Evolutionary conservation across 1,140 invertebrate species (phyloP).

Genomic region (Ceratina calcarata): DNA sequence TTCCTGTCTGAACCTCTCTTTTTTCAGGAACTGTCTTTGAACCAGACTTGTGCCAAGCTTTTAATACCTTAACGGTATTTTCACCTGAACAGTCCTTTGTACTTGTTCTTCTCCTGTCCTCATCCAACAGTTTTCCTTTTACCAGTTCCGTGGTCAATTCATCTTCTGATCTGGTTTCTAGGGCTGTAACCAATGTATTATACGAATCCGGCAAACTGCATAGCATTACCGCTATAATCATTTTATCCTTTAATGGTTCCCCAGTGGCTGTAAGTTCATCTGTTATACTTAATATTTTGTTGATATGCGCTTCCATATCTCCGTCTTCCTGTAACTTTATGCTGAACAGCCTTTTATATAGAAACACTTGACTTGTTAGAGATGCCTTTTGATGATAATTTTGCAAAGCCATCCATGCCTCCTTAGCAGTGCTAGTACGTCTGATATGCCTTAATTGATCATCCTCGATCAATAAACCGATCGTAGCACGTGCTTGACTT

Average conservation of each 20-base stretch:
- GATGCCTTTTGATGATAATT: not conserved
- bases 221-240: slow-evolving; percentile 4
- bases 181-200: slow-evolving; percentile 48
- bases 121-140: slow-evolving; percentile 49
- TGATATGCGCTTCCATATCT: not conserved
- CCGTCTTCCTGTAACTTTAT: not conserved
- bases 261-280: not conserved
- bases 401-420: not conserved
- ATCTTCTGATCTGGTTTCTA: slow-evolving; percentile 48
- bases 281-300: not conserved
- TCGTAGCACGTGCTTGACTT: not conserved
- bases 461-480: not conserved
- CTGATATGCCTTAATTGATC: not conserved
- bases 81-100: not conserved
- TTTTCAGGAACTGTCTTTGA: no score
- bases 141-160: slow-evolving; percentile 41
- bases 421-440: not conserved
- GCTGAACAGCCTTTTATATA: not conserved
- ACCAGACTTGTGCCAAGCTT: no score
- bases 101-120: slow-evolving; percentile 41
- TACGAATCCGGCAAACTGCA: slow-evolving; percentile 51
- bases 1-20: no score
- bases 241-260: not conserved
- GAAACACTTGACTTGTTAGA: not conserved
- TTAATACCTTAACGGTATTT: slow-evolving; percentile 4